Conservation (phyloP, 2,797 vertebrate species). For the Spinus pinus region DNA sequence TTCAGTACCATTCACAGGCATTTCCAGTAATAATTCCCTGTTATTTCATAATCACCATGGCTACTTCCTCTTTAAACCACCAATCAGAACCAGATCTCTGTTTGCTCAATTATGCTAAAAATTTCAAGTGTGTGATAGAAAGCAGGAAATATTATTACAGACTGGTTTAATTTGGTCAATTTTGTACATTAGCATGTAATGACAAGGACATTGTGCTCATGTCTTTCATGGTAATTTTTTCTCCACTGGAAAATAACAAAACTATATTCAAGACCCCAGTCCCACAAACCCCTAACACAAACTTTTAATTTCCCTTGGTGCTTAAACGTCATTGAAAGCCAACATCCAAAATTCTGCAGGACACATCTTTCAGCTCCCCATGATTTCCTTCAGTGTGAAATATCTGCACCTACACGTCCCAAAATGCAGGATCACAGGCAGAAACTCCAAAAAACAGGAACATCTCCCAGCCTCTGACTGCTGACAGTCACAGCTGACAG, state of each 20-base stretch:
- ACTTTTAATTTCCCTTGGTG: not conserved
- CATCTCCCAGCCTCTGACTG: not conserved
- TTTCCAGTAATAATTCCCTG: not conserved
- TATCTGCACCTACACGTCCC: not conserved
- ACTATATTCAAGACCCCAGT: not conserved
- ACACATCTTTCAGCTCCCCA: not conserved
- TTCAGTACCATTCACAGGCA: not conserved
- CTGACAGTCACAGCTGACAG: not conserved
- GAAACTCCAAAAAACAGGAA: not conserved
- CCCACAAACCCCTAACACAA: not conserved
- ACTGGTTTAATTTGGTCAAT: not conserved
- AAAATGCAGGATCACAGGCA: fast-evolving
- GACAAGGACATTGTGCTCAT: not conserved
- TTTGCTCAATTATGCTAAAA: not conserved
- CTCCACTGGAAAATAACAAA: not conserved
- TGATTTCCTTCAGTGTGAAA: not conserved
- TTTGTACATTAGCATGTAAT: not conserved
- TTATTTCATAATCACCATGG: not conserved
- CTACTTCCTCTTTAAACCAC: not conserved
- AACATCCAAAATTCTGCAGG: not conserved
- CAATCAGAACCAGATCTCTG: not conserved
- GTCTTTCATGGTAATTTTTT: not conserved
- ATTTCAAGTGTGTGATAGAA: not conserved
- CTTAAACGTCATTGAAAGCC: not conserved
- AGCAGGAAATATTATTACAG: not conserved